Evolutionary conservation across 2,797 vertebrate genomes (phyloP), one percentile per base, ranked within the genome.

Genomic region (Danio kyathit): DNA sequence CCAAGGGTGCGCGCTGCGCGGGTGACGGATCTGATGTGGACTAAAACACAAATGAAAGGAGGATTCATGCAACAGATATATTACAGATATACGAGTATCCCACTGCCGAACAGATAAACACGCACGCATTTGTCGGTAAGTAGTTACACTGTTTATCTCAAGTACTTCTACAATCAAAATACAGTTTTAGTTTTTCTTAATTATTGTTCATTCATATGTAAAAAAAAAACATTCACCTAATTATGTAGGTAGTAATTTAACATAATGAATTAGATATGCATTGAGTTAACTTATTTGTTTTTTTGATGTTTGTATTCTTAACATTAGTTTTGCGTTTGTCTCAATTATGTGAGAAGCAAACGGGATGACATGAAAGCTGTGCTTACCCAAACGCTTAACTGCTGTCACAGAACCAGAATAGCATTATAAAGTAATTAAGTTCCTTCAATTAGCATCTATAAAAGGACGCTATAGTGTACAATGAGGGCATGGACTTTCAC

Each of bases 371-470:
- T 91, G 90, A 93, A 92, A 91, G 89, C 77, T 59, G 86, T 89
- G 87, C 77, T 85, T 82, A 88, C 88, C 88, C 88, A 85, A 90
- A 82, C 81, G 84, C 85, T 85, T 83, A 86, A 81, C 84, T 83
- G 86, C 85, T 87, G 89, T 91, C 89, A 89, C 91, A 87, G 89
- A 86, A 91, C 90, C 85, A 90, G 88, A 92, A 85, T 86, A 89
- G 89, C 86, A 92, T 93, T 92, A 94, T 94, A 94, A 95, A 95
- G 92, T 88, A 89, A 88, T 90, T 93, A 94, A 89, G 87, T 85
- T 85, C 66, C 89, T 90, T 89, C 91, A 95, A 95, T 95, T 94
- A 96, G 94, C 90, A 92, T 89, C 92, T 90, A 88, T 94, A 94
- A 93, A 93, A 92, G 87, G 75, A 86, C 86, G 84, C 76, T 85